Evolutionary conservation across 2,113 vertebrate species (phyloP), one percentile per base, ranked within the genome.

Genomic region (Gulo gulo): DNA sequence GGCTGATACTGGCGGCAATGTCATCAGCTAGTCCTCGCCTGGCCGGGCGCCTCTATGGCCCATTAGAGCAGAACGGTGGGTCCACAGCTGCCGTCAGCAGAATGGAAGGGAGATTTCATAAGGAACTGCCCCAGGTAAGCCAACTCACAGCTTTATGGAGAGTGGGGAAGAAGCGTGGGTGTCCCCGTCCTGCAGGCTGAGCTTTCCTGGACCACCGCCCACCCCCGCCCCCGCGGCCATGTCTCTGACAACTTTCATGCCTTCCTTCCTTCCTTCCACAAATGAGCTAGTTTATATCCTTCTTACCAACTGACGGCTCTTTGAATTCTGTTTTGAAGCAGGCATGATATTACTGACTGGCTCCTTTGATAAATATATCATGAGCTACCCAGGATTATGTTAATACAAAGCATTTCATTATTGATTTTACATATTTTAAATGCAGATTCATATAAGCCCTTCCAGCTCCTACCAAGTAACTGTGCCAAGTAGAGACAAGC

Each of bases 401-500:
- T 88, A 88, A 67, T 59, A 87, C 4, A n/a, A 88, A 87, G 29
- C 39, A 91, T 59, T 94, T 95, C 29, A 87, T 76, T 39, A 96
- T 18, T 92, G 85, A 88, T 91, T 95, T 93, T 82, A 93, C 88
- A 79, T 47, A 69, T 76, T 81, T 93, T 47, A 85, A 95, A 83
- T 89, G 63, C 47, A 84, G 71, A 76, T 65, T 96, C 87, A 57
- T 67, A 91, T 89, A 95, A 81, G 63, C n/a, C 50, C 14, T 92
- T 93, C 79, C 69, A 79, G 78, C 67, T 76, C 59, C 69, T 83
- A 47, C 36, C 34, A 82, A 78, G 61, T 42, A 47, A 86, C 45
- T 47, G n/a, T 12, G 47, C 12, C 76, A 73, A 39, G 21, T 3
- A 63, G 88, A n/a, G 39, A 78, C 9, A 47, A 84, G 69, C 31